Conservation (phyloP, 1,140 invertebrate genomes). For the Drosophila aff. region DNA sequence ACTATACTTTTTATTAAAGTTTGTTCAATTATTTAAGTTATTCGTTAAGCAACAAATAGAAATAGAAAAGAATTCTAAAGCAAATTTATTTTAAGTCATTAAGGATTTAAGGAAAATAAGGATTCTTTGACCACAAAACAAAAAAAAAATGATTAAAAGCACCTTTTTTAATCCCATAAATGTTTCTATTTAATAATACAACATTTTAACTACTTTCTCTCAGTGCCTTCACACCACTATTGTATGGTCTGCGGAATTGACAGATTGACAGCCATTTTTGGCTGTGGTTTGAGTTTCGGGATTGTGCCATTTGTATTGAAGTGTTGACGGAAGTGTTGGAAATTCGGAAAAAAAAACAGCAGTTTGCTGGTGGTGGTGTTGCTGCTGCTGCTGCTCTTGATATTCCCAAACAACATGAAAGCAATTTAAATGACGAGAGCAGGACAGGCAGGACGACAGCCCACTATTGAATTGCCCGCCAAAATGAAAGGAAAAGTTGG, state of each 20-base stretch:
- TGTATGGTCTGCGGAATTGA: slow-evolving; percentile 55
- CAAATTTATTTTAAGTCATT: no score
- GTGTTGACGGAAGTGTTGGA: slow-evolving; percentile 80
- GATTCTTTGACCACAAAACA: no score
- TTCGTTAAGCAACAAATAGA: no score
- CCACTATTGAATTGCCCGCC: slow-evolving; percentile 56
- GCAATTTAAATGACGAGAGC: slow-evolving; percentile 68
- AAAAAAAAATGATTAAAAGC: no score
- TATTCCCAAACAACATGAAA: slow-evolving; percentile 67
- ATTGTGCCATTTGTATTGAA: slow-evolving; percentile 60
- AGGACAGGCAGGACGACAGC: slow-evolving; percentile 9
- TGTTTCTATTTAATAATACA: background rate
- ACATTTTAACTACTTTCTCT: background rate
- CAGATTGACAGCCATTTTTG: slow-evolving; percentile 80
- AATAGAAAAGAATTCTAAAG: no score
- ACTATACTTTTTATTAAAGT: no score
- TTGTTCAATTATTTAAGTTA: no score
- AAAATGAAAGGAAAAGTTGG: slow-evolving; percentile 70
- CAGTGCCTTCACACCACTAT: slow-evolving; percentile 6
- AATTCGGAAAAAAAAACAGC: slow-evolving; percentile 80
- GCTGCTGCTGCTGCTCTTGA: slow-evolving; percentile 18
- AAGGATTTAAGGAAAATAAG: no score
- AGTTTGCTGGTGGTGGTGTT: slow-evolving; percentile 11
- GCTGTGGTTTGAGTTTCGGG: slow-evolving; percentile 19
- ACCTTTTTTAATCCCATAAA: no score